These are phyloP conservation scores for Rhizomys pruinosus DNA, from an alignment of 2,113 vertebrate species.

Conservation along the genomic window DNA sequence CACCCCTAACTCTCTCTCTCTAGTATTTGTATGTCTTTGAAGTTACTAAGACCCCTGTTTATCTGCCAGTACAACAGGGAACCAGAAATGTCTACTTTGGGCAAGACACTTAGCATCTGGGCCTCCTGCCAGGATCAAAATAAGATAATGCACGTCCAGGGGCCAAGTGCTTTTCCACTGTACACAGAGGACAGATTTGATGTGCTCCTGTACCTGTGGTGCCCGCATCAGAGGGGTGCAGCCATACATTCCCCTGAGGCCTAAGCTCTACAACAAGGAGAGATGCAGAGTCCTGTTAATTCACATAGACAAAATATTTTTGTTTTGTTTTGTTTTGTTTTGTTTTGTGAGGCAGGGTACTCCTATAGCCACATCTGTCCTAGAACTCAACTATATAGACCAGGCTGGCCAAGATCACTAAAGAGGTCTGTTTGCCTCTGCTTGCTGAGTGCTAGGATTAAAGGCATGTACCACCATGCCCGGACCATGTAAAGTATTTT, in stretches of 20 bases:
- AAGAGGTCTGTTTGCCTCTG: too few relatives aligned
- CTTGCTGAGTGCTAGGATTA: too few relatives aligned
- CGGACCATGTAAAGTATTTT: not conserved
- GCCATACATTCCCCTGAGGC: not conserved
- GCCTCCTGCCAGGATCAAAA: not conserved
- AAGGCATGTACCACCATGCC: too few relatives aligned
- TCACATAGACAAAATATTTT: not conserved
- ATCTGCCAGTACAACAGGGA: not conserved
- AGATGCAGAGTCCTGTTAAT: not conserved
- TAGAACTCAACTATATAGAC: too few relatives aligned
- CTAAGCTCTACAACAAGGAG: not conserved
- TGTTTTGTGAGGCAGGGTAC: too few relatives aligned
- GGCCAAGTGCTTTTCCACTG: not conserved
- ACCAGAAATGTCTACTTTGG: slow-evolving; percentile 12
- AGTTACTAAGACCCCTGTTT: not conserved
- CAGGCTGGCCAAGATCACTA: too few relatives aligned
- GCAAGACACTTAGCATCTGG: not conserved
- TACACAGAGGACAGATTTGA: not conserved
- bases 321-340: too few relatives aligned
- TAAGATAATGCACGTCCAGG: not conserved
- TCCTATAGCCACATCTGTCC: too few relatives aligned
- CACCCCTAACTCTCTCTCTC: not conserved
- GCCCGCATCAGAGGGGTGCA: not conserved
- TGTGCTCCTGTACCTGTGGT: not conserved
- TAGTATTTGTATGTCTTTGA: not conserved